Percentiles rank a stretch among this genome's conserved stretches.
Conservation (phyloP, 2,113 vertebrate species). For the Cochlearius cochlearius region DNA sequence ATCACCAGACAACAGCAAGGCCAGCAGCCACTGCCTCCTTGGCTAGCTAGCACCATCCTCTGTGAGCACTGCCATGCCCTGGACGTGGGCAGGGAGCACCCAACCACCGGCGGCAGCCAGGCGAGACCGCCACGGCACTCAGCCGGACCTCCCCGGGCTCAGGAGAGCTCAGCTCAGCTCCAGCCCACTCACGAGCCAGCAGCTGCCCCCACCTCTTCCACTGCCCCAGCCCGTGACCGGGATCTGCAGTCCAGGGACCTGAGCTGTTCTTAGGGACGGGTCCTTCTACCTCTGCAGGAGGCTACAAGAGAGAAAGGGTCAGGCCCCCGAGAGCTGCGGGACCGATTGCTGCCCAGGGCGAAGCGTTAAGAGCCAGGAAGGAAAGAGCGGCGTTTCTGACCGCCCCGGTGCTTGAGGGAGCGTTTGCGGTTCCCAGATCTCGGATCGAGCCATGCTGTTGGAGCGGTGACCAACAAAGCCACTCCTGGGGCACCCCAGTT, state of each 20-base stretch:
- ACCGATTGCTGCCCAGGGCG: neutral
- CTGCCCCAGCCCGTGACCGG: fast-evolving
- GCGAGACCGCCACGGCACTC: too few relatives aligned
- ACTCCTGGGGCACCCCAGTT: neutral
- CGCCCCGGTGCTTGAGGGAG: neutral
- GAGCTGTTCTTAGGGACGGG: too few relatives aligned
- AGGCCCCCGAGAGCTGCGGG: neutral
- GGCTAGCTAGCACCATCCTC: neutral
- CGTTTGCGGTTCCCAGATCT: neutral
- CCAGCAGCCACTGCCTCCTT: neutral
- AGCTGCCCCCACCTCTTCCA: neutral
- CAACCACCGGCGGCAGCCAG: neutral
- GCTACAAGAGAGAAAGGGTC: neutral
- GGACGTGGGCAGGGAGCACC: neutral
- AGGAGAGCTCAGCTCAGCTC: neutral
- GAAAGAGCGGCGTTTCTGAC: neutral
- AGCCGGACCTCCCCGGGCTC: neutral
- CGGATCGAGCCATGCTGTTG: fast-evolving
- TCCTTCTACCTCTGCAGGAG: neutral
- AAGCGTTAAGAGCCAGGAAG: neutral
- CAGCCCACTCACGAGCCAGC: neutral
- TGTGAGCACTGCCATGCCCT: neutral
- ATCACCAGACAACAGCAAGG: neutral
- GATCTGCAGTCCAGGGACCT: neutral
- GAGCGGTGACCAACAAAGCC: neutral